Evolutionary conservation across 2,113 vertebrate species (phyloP).

Genomic region (Dipodomys ordii): DNA sequence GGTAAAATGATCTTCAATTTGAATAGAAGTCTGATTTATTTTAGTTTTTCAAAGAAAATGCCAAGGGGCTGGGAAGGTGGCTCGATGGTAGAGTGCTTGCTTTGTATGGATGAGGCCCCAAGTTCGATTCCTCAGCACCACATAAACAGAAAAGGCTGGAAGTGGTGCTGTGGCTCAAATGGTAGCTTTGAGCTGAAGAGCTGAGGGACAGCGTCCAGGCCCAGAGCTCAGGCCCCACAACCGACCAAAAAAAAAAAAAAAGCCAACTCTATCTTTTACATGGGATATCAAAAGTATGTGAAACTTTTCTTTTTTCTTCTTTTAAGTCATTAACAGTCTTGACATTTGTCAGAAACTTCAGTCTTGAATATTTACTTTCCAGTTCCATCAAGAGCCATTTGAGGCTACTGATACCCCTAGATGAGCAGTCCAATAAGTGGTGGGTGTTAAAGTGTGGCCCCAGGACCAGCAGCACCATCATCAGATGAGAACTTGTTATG

Average conservation of each 20-base stretch:
- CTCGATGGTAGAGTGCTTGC: too few species aligned
- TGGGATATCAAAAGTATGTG: too few species aligned
- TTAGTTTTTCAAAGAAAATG: constrained; percentile 36
- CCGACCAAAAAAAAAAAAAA: neutral
- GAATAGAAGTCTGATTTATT: neutral
- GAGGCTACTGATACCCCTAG: neutral
- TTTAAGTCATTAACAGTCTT: neutral
- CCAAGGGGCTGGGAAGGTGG: too few species aligned
- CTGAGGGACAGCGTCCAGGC: too few species aligned
- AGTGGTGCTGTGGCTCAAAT: too few species aligned
- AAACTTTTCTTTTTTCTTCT: neutral
- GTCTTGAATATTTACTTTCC: constrained; percentile 26
- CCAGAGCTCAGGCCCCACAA: too few species aligned
- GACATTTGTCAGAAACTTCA: neutral
- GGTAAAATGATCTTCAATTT: neutral
- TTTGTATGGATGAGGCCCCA: too few species aligned
- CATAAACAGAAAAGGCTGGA: too few species aligned
- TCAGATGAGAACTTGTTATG: neutral
- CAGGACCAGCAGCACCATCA: too few species aligned
- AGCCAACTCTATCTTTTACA: neutral
- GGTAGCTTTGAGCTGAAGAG: too few species aligned
- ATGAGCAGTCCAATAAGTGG: neutral
- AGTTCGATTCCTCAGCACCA: too few species aligned
- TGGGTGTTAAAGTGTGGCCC: neutral
- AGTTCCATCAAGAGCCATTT: neutral